Base-by-base conservation (phyloP, 2,113 vertebrate species). In the Lycocorax pyrrhopterus region DNA sequence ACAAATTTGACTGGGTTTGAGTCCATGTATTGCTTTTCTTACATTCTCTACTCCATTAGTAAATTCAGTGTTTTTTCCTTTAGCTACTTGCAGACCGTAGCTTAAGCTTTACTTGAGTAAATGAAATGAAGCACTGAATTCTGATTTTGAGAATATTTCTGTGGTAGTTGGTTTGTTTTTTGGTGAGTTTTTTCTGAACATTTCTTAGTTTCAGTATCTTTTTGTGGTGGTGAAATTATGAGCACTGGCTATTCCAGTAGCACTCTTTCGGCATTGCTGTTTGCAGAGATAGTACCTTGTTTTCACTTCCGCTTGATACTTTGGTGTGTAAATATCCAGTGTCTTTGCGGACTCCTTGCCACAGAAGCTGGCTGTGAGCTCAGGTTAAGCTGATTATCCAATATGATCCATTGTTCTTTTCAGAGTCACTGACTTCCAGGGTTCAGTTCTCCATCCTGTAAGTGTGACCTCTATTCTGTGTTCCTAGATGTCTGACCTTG, bases 341-440 rank as follows among this genome's bases (percentile, higher is more conserved):
- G 32, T 58, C 66, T 91, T 87, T 85, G 67, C 0, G 8, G 63
- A 63, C 56, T 86, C 64, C 87, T 68, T 80, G 68, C 75, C 64
- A 35, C 51, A 56, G 75, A 85, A 72, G 47, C 67, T 80, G 59
- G 3, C 77, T 77, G 20, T 1, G 11, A 75, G 72, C 35, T 80
- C 47, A 78, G 79, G 60, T 92, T 93, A 85, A 90, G 75, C 33
- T 63, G 75, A 51, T 88, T 87, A 85, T 89, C 71, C 81, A 69
- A 0, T 82, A 16, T 89, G 84, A 95, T 79, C 66, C 84, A 43
- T 94, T 91, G 78, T 91, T 96, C 91, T 87, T 96, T 93, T 83
- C 84, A 85, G 93, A 94, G 51, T 90, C 78, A 67, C 74, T 93
- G 77, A 87, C 78, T 95, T 60, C 62, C 78, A 96, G 87, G 89